These are phyloP conservation scores for Clupea harengus DNA, from an alignment of 2,113 vertebrate genomes.

Conservation along the genomic window DNA sequence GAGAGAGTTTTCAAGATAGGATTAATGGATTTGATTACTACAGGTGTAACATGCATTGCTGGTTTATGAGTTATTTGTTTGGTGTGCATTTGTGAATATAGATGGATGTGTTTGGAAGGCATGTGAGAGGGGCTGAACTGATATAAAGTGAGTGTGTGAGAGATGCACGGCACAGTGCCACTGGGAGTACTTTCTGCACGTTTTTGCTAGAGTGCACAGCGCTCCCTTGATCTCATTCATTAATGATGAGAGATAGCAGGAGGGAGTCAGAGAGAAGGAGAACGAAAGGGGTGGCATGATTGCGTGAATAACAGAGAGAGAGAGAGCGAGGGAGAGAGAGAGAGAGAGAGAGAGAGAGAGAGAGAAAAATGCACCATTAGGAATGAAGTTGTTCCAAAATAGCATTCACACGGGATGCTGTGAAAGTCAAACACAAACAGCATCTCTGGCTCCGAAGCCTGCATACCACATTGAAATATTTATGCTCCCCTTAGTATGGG, in stretches of 20 bases:
- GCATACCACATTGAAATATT: background rate
- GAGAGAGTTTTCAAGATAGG: background rate
- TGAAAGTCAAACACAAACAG: conserved; percentile 11
- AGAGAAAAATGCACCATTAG: background rate
- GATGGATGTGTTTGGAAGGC: too few relatives aligned
- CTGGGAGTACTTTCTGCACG: background rate
- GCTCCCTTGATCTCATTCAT: background rate
- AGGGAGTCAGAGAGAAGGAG: background rate
- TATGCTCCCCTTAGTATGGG: background rate
- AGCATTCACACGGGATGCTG: background rate
- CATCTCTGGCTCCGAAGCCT: background rate
- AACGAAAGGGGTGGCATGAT: background rate
- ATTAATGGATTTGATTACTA: background rate
- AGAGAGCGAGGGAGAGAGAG: background rate
- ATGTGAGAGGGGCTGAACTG: too few relatives aligned
- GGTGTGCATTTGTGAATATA: too few relatives aligned
- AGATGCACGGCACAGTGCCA: background rate
- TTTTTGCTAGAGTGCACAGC: background rate
- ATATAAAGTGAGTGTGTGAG: too few relatives aligned
- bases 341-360: background rate
- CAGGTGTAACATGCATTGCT: background rate
- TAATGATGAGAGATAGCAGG: background rate
- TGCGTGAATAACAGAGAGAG: too few relatives aligned
- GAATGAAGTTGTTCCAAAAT: background rate
- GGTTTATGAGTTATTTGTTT: too few relatives aligned